A percentile compares a stretch with the other conserved stretches of the same genome.
phyloP scores from a whole-genome alignment of 35 echinoderm and acorn worm species.

The Lytechinus pictus region DNA sequence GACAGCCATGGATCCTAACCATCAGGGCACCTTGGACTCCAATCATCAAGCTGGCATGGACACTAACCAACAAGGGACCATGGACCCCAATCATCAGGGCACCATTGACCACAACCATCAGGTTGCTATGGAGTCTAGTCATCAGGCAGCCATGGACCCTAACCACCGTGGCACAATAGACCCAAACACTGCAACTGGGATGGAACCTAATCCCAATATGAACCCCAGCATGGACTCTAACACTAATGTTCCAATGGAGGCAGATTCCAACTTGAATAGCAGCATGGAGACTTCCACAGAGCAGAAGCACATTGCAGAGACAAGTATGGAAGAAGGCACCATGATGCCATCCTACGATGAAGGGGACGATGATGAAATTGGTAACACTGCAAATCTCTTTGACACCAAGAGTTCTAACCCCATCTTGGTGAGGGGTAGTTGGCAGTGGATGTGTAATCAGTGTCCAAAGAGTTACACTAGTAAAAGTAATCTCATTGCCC shows the following conservation, averaged over 20 bases:
- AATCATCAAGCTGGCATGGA: too few relatives aligned
- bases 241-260: background rate
- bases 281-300: background rate
- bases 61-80: too few relatives aligned
- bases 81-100: too few relatives aligned
- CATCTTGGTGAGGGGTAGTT: conserved; percentile 29
- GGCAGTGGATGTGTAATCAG: conserved; percentile 71
- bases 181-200: background rate
- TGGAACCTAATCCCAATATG: background rate
- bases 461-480: conserved; percentile 70
- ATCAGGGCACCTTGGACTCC: background rate
- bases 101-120: too few relatives aligned
- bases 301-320: background rate
- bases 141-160: too few relatives aligned
- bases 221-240: background rate
- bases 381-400: background rate
- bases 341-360: background rate
- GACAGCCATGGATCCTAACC: background rate
- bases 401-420: conserved; percentile 44
- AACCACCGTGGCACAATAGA: background rate
- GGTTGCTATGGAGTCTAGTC: too few relatives aligned
- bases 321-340: background rate
- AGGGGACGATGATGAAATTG: background rate
- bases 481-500: conserved; percentile 64
- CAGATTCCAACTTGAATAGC: background rate